Percentiles rank a stretch among this genome's conserved stretches.
Evolutionary conservation across 1,140 invertebrate species (phyloP).

Genomic region (Nephotettix cincticeps): DNA sequence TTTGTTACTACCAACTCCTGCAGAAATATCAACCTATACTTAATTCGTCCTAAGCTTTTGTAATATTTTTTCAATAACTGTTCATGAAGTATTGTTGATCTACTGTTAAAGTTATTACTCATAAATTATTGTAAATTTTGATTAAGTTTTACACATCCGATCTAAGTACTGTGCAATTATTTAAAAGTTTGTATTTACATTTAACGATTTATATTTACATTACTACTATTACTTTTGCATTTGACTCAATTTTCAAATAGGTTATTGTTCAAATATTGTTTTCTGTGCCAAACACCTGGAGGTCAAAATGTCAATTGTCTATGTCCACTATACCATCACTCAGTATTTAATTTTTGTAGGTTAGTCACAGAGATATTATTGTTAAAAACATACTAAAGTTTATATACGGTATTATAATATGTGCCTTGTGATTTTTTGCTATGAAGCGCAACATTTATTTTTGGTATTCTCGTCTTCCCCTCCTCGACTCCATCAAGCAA

Average conservation of each 20-base stretch:
- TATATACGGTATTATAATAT: neutral
- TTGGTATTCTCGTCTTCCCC: neutral
- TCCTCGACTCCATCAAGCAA: neutral
- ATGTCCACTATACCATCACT: neutral
- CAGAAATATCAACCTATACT: neutral
- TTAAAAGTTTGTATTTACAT: too few species aligned
- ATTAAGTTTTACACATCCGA: neutral
- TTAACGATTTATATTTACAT: too few species aligned
- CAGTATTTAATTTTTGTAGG: neutral
- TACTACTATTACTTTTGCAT: too few species aligned
- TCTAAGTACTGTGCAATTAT: too few species aligned
- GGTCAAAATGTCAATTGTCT: neutral
- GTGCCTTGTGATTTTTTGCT: neutral
- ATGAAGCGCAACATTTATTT: constrained; percentile 6
- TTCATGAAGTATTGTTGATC: neutral
- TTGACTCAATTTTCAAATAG: too few species aligned
- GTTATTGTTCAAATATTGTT: neutral
- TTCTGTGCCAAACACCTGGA: neutral
- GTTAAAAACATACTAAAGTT: neutral
- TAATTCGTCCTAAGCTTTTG: neutral
- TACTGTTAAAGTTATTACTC: neutral
- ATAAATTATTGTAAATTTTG: neutral
- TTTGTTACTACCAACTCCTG: neutral
- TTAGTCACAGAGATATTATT: neutral
- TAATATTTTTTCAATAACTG: neutral